Conservation (phyloP, 2,113 vertebrate species). For the Leucosticte australis region DNA sequence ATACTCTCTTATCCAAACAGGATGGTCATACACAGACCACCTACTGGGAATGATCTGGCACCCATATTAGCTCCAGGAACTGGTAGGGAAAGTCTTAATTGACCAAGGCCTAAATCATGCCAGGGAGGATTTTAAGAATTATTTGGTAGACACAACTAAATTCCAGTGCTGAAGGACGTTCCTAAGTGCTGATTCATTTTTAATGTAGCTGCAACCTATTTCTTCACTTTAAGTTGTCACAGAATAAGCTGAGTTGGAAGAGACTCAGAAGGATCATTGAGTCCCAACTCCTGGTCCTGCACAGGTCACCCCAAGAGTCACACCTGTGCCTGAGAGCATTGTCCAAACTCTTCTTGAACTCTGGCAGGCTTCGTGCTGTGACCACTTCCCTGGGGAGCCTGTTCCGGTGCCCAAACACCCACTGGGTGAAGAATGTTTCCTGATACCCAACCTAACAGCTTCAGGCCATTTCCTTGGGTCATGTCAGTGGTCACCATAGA, state of each 20-base stretch:
- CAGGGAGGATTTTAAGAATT: background rate
- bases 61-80: background rate
- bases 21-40: background rate
- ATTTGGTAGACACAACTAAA: rapidly evolving
- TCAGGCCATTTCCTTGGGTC: background rate
- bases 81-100: background rate
- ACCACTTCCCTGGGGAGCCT: background rate
- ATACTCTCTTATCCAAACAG: background rate
- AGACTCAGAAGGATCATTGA: background rate
- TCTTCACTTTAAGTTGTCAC: background rate
- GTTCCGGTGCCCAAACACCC: rapidly evolving
- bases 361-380: background rate
- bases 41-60: background rate
- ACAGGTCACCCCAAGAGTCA: background rate
- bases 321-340: background rate
- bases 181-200: background rate
- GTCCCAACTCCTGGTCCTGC: background rate
- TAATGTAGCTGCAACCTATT: background rate
- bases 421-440: background rate
- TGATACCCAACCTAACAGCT: background rate
- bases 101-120: background rate
- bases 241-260: background rate
- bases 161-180: background rate
- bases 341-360: background rate
- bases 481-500: background rate